Percentiles rank a stretch among this genome's conserved stretches.
Evolutionary conservation across 2,888 invertebrate genomes (phyloP).

Genomic region (Elegia similella): DNA sequence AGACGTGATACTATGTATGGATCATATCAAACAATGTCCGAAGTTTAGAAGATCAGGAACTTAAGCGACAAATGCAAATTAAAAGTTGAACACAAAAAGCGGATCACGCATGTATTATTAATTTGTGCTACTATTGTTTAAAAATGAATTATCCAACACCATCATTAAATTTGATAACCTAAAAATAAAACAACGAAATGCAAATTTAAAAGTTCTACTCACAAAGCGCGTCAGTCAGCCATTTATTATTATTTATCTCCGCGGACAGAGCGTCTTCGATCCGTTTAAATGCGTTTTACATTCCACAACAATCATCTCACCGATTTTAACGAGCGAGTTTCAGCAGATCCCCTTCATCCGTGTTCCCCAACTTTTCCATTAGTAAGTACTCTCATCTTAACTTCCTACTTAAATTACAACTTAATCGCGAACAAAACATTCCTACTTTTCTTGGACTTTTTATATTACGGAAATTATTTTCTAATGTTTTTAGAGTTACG

Average conservation of each 20-base stretch:
- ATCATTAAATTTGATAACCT: background rate
- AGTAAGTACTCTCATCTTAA: conserved; percentile 46
- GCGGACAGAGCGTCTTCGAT: conserved; percentile 20
- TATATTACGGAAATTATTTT: conserved; percentile 45
- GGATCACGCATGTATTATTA: too few species aligned
- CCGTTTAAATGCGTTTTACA: conserved; percentile 50
- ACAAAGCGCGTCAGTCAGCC: background rate
- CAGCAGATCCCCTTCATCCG: conserved; percentile 44
- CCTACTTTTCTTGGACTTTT: conserved; percentile 46
- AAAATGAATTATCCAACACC: too few species aligned
- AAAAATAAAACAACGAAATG: background rate
- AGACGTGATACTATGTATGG: too few species aligned
- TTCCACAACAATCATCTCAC: conserved; percentile 45
- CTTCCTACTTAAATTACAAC: conserved; percentile 62
- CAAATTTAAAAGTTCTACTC: background rate
- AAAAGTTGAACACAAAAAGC: too few species aligned
- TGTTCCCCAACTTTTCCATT: conserved; percentile 61
- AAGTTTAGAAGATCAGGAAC: too few species aligned
- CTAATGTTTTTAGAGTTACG: too few species aligned
- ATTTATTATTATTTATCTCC: conserved; percentile 7
- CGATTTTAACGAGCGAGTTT: conserved; percentile 48
- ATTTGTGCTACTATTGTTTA: too few species aligned
- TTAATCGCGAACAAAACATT: conserved; percentile 62
- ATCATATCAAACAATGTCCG: too few species aligned
- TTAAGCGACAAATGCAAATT: too few species aligned